Conservation (phyloP, 2,888 invertebrate genomes). For the Sisyra nigra region DNA sequence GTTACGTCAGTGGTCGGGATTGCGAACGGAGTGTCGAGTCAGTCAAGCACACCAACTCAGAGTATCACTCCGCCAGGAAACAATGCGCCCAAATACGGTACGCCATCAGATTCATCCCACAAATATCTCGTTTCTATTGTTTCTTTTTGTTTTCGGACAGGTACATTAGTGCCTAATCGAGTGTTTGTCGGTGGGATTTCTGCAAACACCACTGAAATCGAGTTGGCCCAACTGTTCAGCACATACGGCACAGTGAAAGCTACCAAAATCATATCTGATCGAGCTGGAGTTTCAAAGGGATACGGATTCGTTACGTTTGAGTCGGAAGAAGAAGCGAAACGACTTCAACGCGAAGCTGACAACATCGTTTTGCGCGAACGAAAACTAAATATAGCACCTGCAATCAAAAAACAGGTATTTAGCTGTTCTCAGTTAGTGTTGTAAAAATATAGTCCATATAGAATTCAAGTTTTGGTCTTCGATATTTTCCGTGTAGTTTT, state of each 20-base stretch:
- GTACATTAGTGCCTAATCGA: conserved; percentile 82
- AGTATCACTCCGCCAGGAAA: conserved; percentile 25
- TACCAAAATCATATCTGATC: conserved; percentile 87
- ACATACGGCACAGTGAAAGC: conserved; percentile 79
- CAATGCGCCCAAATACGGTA: conserved; percentile 35
- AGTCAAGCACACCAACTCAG: conserved; percentile 16
- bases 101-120: conserved; percentile 12
- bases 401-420: conserved; percentile 63
- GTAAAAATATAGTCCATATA: too few relatives aligned
- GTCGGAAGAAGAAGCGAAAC: conserved; percentile 70
- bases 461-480: too few relatives aligned
- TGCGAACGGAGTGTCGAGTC: conserved; percentile 17
- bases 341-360: conserved; percentile 56
- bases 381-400: conserved; percentile 73
- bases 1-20: conserved; percentile 20
- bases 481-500: too few relatives aligned
- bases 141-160: conserved; percentile 21
- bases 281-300: conserved; percentile 89
- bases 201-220: conserved; percentile 81
- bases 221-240: conserved; percentile 81
- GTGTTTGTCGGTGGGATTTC: conserved; percentile 96
- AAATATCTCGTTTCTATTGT: too few relatives aligned
- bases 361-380: conserved; percentile 63
- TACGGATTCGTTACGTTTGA: conserved; percentile 78
- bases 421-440: too few relatives aligned